Evolutionary conservation across 2,888 invertebrate genomes (phyloP), one percentile per base, ranked within the genome.

Genomic region (Tenthredo livida): DNA sequence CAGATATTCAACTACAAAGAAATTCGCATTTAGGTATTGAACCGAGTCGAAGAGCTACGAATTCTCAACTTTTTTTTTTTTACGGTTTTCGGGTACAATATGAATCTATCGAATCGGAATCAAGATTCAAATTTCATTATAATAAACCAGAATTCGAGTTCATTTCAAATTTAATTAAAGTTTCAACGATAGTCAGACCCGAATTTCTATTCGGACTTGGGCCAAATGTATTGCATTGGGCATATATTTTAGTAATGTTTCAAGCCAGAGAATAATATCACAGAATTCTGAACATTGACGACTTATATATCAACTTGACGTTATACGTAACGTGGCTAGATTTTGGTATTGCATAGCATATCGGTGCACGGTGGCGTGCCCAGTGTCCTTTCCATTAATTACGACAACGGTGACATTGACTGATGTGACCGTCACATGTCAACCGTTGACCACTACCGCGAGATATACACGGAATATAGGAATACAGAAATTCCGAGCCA

Each of bases 331-430:
- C n/a, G 54, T n/a, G 7, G n/a, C 54, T 7, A n/a, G 54, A 21
- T 61, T 61, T 25, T 12, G 25, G 12, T 25, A 21, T 61, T 61
- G 61, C 61, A 61, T 61, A 78, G 47, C 50, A 29, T 77, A 77
- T 77, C 77, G 33, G 37, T 80, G 61, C 58, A 10, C 61, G n/a
- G 61, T 80, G 61, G 40, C 80, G 61, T 61, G 80, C 61, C 78
- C 86, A 84, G 80, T 87, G 85, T 87, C 87, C 85, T 84, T 86
- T 88, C 87, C 87, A 87, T 88, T 88, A 88, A 88, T 88, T 88
- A 88, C 87, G 86, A 85, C 84, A 29, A 43, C 82, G 85, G 70
- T 87, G 88, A 88, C 88, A 86, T 87, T 88, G 88, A 88, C 85
- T 87, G 88, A 88, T 88, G 88, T 86, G 88, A 87, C 85, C 84